Evolutionary conservation across 2,888 invertebrate genomes (phyloP).

Genomic region (Ephialtes manifestator): DNA sequence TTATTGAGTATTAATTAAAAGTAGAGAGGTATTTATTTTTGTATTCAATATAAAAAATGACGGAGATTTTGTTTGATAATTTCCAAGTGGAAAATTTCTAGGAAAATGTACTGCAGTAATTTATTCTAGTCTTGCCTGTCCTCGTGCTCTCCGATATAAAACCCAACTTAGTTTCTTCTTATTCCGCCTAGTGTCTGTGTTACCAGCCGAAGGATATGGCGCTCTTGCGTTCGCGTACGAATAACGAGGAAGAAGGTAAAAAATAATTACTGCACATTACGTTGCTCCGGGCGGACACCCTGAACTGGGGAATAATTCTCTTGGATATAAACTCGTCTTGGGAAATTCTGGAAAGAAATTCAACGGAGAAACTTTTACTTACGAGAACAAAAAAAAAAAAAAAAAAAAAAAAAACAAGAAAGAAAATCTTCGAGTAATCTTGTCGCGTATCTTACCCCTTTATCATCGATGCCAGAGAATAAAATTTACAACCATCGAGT

Average conservation of each 20-base stretch:
- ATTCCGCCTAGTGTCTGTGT: slow-evolving; percentile 9
- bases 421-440: slow-evolving; percentile 1
- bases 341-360: slow-evolving; percentile 1
- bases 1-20: too few species aligned
- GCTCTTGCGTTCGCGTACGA: neutral
- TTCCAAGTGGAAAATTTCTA: neutral
- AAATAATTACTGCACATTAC: slow-evolving; percentile 24
- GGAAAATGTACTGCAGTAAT: neutral
- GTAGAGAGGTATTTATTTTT: neutral
- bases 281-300: slow-evolving; percentile 4
- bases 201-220: neutral
- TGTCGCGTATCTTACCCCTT: neutral
- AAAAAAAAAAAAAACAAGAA: too few species aligned
- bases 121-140: slow-evolving; percentile 7
- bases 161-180: neutral
- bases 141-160: slow-evolving; percentile 1
- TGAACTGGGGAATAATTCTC: slow-evolving; percentile 5
- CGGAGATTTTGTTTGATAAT: neutral
- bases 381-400: too few species aligned
- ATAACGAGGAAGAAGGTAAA: slow-evolving; percentile 20
- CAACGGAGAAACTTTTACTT: neutral
- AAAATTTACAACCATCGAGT: neutral
- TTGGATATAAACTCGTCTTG: slow-evolving; percentile 5
- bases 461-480: neutral
- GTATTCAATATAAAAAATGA: neutral